These are phyloP conservation scores for Drosophila putrida DNA, from an alignment of 2,888 invertebrate species.

Conservation along the genomic window DNA sequence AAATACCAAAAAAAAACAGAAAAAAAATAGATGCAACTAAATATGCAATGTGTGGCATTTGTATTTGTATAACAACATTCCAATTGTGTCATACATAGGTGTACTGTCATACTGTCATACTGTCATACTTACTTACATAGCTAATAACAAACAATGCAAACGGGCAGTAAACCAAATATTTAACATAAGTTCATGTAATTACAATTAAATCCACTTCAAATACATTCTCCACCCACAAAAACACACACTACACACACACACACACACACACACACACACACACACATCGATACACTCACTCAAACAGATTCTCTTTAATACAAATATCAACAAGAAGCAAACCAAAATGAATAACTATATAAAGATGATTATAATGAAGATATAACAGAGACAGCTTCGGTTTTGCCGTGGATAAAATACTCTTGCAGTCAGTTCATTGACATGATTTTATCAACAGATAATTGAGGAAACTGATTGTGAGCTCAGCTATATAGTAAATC, in stretches of 20 bases:
- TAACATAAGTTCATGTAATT: conserved; percentile 65
- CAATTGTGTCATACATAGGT: conserved; percentile 41
- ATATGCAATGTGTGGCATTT: conserved; percentile 37
- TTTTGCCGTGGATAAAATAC: conserved; percentile 4
- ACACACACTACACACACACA: neutral
- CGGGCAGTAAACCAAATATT: conserved; percentile 52
- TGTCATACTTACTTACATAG: conserved; percentile 48
- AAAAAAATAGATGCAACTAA: conserved; percentile 28
- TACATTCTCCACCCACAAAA: conserved; percentile 1
- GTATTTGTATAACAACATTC: conserved; percentile 41
- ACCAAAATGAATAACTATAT: neutral
- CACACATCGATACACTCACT: conserved; percentile 17
- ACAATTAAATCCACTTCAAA: conserved; percentile 44
- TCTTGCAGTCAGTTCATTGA: conserved; percentile 7
- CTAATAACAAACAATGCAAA: conserved; percentile 48
- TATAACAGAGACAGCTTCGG: conserved; percentile 4
- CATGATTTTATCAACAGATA: neutral
- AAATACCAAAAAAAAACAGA: conserved; percentile 7
- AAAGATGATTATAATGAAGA: neutral
- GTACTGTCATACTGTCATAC: conserved; percentile 32
- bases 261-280: conserved; percentile 3
- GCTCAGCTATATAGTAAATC: neutral
- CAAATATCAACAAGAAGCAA: conserved; percentile 28
- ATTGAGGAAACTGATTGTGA: too few species aligned
- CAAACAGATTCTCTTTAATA: conserved; percentile 32